These are phyloP conservation scores for Sinella curviseta DNA, from an alignment of 1,140 invertebrate genomes.

Conservation along the genomic window DNA sequence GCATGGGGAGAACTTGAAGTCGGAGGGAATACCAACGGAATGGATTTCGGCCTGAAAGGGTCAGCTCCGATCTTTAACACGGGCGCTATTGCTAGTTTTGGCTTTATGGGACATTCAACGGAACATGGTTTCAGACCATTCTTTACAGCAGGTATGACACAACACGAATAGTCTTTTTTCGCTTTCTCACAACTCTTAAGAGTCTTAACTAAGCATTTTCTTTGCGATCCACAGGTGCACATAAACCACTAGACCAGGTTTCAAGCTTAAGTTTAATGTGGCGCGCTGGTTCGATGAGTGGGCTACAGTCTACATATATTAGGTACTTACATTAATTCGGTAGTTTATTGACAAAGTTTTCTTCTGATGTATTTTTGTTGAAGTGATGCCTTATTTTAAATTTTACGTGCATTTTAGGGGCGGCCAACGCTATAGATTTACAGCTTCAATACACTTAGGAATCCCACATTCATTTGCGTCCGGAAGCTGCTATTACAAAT, in stretches of 20 bases:
- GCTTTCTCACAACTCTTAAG: too few species aligned
- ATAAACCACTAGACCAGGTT: neutral
- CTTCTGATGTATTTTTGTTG: neutral
- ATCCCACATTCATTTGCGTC: slow-evolving; percentile 75
- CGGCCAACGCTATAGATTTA: slow-evolving; percentile 34
- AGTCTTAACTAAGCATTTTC: too few species aligned
- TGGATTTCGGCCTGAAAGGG: slow-evolving; percentile 45
- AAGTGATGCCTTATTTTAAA: neutral
- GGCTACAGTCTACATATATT: slow-evolving; percentile 42
- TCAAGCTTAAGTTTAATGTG: slow-evolving; percentile 65
- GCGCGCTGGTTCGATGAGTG: slow-evolving; percentile 63
- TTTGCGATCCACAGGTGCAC: neutral
- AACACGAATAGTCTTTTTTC: too few species aligned
- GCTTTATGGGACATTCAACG: slow-evolving; percentile 11
- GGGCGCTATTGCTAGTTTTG: slow-evolving; percentile 37
- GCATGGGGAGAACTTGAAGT: slow-evolving; percentile 45
- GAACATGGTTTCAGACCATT: slow-evolving; percentile 63
- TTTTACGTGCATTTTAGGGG: slow-evolving; percentile 38
- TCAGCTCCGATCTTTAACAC: slow-evolving; percentile 38
- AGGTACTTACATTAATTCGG: neutral
- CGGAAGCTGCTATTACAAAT: slow-evolving; percentile 73
- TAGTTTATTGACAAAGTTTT: too few species aligned
- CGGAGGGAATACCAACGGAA: slow-evolving; percentile 43
- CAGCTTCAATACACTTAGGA: slow-evolving; percentile 66
- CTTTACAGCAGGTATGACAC: slow-evolving; percentile 66